Evolutionary conservation across 2,888 invertebrate genomes (phyloP).

Genomic region (Caenorhabditis macrosperma): DNA sequence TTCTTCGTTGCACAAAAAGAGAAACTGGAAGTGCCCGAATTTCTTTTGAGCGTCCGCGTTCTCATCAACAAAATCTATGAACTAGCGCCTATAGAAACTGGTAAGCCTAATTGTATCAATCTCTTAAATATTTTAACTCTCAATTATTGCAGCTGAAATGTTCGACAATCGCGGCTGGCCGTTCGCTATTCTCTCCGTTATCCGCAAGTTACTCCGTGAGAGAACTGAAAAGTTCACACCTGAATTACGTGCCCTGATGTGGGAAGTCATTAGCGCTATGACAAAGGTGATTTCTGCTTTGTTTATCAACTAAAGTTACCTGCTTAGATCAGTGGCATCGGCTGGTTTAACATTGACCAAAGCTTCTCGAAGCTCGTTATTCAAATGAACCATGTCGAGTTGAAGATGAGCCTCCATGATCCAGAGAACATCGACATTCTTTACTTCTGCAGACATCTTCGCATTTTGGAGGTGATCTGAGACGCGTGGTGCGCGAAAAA

Average conservation of each 20-base stretch:
- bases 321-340: slow-evolving; percentile 14
- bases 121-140: too few relatives aligned
- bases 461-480: slow-evolving; percentile 36
- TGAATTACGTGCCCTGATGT: slow-evolving; percentile 13
- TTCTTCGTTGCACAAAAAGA: slow-evolving; percentile 20
- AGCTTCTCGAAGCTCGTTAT: slow-evolving; percentile 29
- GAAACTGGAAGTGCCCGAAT: slow-evolving; percentile 23
- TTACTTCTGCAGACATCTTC: slow-evolving; percentile 21
- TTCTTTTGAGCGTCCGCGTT: neutral
- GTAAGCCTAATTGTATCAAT: too few relatives aligned
- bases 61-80: slow-evolving; percentile 19
- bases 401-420: slow-evolving; percentile 35
- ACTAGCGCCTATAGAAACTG: neutral
- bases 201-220: slow-evolving; percentile 29
- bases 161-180: slow-evolving; percentile 43
- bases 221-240: slow-evolving; percentile 18
- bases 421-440: neutral
- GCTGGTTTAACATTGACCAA: slow-evolving; percentile 43
- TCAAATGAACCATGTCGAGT: slow-evolving; percentile 46
- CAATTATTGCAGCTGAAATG: neutral
- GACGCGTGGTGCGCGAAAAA: too few relatives aligned
- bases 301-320: neutral
- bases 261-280: slow-evolving; percentile 42
- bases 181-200: slow-evolving; percentile 29
- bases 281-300: neutral